Conservation (phyloP, 2,888 invertebrate species). For the Scaptomyza cyrtandrae region DNA sequence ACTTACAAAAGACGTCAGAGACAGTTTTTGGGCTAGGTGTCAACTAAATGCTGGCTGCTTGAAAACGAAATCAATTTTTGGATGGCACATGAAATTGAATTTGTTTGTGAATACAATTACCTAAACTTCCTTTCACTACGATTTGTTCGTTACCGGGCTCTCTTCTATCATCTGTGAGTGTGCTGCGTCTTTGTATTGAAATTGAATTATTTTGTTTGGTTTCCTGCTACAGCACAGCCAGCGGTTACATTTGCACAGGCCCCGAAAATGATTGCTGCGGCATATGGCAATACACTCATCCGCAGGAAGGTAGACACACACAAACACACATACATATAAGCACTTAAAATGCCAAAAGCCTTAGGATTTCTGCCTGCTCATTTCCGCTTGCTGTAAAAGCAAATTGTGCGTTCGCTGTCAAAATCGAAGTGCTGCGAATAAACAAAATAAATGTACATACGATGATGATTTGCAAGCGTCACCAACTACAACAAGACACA, state of each 20-base stretch:
- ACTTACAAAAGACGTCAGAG: background rate
- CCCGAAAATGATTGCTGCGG: slow-evolving; percentile 56
- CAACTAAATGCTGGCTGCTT: slow-evolving; percentile 39
- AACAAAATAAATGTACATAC: slow-evolving; percentile 6
- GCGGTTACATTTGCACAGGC: slow-evolving; percentile 59
- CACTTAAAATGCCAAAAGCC: slow-evolving; percentile 47
- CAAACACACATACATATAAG: slow-evolving; percentile 33
- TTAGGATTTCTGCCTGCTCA: slow-evolving; percentile 58
- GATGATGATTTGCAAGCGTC: slow-evolving; percentile 47
- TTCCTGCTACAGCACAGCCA: slow-evolving; percentile 59
- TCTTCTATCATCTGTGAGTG: slow-evolving; percentile 43
- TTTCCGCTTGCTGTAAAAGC: slow-evolving; percentile 59
- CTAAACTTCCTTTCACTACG: slow-evolving; percentile 69
- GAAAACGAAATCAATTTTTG: slow-evolving; percentile 74
- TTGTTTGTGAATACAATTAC: slow-evolving; percentile 80
- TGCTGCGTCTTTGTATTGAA: slow-evolving; percentile 72
- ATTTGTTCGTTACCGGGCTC: slow-evolving; percentile 11
- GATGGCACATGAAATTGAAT: slow-evolving; percentile 74
- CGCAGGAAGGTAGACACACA: slow-evolving; percentile 24
- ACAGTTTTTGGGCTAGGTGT: slow-evolving; percentile 4
- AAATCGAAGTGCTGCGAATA: slow-evolving; percentile 63
- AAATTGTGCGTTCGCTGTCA: slow-evolving; percentile 43
- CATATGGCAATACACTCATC: slow-evolving; percentile 57
- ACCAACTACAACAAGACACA: slow-evolving; percentile 3
- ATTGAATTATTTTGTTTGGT: slow-evolving; percentile 82